Percentiles rank a stretch among this genome's conserved stretches.
These are phyloP conservation scores for Rhombomys opimus DNA, from an alignment of 2,113 vertebrate species.

Conservation along the genomic window DNA sequence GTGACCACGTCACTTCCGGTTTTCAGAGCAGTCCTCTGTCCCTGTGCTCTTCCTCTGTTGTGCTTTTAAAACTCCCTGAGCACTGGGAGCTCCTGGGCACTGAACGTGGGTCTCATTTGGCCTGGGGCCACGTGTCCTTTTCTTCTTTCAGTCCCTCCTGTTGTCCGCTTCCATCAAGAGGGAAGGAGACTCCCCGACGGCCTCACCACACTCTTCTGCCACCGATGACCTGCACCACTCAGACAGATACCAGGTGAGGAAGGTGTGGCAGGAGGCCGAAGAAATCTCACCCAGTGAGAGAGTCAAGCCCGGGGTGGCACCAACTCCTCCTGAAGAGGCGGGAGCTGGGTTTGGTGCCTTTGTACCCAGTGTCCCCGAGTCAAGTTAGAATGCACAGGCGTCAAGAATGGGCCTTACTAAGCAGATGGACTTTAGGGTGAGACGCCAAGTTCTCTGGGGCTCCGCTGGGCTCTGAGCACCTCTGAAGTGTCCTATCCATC, in stretches of 20 bases:
- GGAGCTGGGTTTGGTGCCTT: constrained; percentile 1
- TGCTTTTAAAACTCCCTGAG: background rate
- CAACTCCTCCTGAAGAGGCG: background rate
- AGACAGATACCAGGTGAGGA: constrained; percentile 98
- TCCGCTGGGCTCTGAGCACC: background rate
- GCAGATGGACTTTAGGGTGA: background rate
- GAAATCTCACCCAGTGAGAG: background rate
- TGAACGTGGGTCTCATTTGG: background rate
- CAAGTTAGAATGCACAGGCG: constrained; percentile 8
- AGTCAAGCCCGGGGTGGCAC: background rate
- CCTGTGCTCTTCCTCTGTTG: background rate
- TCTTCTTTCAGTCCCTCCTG: constrained; percentile 94
- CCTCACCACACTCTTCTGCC: constrained; percentile 95
- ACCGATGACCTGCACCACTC: constrained; percentile 98
- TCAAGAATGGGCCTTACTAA: background rate
- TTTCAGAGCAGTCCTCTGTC: background rate
- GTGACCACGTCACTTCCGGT: background rate
- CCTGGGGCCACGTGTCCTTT: constrained; percentile 56
- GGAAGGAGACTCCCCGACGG: constrained; percentile 98
- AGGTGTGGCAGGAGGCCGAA: background rate
- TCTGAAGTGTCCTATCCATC: constrained; percentile 17
- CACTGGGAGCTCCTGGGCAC: background rate
- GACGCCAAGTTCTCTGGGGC: background rate
- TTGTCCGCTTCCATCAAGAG: constrained; percentile 99
- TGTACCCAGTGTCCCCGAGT: background rate